Percentiles rank a stretch among this genome's conserved stretches.
Conservation (phyloP, 1,140 invertebrate genomes). For the Lerema accius region DNA sequence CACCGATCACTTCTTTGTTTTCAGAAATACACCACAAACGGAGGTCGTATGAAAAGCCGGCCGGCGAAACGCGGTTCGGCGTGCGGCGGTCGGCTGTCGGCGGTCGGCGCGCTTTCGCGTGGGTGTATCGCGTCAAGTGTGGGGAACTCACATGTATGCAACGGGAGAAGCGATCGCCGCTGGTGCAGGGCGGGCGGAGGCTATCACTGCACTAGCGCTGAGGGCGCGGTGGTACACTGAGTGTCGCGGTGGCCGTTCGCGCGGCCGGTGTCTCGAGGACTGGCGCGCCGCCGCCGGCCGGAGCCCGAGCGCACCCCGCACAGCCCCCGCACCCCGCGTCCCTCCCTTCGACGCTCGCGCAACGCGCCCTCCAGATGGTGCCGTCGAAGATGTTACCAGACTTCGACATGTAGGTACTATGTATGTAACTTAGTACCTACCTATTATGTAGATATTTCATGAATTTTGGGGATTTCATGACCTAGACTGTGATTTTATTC, state of each 20-base stretch:
- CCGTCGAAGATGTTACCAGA: slow-evolving; percentile 67
- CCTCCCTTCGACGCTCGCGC: slow-evolving; percentile 67
- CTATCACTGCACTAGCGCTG: slow-evolving; percentile 40
- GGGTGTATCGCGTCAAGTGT: slow-evolving; percentile 34
- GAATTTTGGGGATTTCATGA: slow-evolving; percentile 5
- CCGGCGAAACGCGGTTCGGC: slow-evolving; percentile 50
- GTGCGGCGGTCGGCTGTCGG: no score
- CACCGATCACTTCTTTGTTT: slow-evolving; percentile 53
- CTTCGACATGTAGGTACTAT: slow-evolving; percentile 44
- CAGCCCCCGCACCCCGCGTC: slow-evolving; percentile 54
- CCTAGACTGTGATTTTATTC: no score
- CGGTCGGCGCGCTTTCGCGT: slow-evolving; percentile 36
- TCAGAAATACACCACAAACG: slow-evolving; percentile 60
- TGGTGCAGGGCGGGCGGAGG: slow-evolving; percentile 46
- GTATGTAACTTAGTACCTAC: no score
- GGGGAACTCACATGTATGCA: slow-evolving; percentile 68
- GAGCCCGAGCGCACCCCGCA: slow-evolving; percentile 61
- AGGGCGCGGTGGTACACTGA: slow-evolving; percentile 37
- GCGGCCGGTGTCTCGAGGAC: slow-evolving; percentile 78
- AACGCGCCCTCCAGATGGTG: slow-evolving; percentile 71
- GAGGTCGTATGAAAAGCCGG: slow-evolving; percentile 66
- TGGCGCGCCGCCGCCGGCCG: slow-evolving; percentile 71
- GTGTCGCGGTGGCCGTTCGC: slow-evolving; percentile 72
- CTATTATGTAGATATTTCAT: no score
- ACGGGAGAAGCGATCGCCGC: slow-evolving; percentile 52